Evolutionary conservation across 2,888 invertebrate genomes (phyloP), one percentile per base, ranked within the genome.

Genomic region (Epistrophe eligans): DNA sequence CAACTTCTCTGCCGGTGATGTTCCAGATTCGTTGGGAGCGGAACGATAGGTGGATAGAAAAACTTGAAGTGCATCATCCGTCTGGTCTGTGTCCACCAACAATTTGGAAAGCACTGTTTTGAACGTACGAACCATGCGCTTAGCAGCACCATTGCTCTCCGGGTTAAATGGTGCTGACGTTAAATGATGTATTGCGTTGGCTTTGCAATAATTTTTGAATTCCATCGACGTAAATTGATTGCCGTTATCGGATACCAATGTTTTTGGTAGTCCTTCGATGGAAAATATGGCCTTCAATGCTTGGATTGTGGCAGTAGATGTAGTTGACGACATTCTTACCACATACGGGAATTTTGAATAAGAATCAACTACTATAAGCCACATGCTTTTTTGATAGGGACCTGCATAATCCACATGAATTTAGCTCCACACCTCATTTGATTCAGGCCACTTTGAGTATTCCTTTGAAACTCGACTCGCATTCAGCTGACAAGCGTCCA

Each of bases 221-320:
- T 90, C 84, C 13, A 50, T 40, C n/a, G 89, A 89, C 17, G 48
- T 58, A 66, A 90, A 89, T 50, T 88, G 88, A 28, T 83, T 66
- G 28, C 89, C 89, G 50, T 89, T 90, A 77, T 90, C 89, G 1
- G 89, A 88, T n/a, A 89, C 89, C 2, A 89, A 62, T 24, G 83
- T 60, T 38, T 79, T 83, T 9, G 90, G 85, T n/a, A 89, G 62
- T 7, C 89, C 89, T 72, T 89, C 89, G 7, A 89, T 74, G n/a
- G 89, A 80, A 84, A 89, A 89, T 10, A 83, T 83, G 64, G 88
- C 74, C 57, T 80, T 84, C 24, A 88, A 72, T 60, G 87, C 87
- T n/a, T 81, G 48, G 8, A 89, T 79, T 17, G 77, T 58, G 2
- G 57, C 43, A 13, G 32, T 1, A 32, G 32, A 32, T 32, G 7